A percentile compares a stretch with the other conserved stretches of the same genome.
These are phyloP conservation scores for Stomatorhinus walkeri DNA, from an alignment of 2,797 vertebrate genomes.

Conservation along the genomic window DNA sequence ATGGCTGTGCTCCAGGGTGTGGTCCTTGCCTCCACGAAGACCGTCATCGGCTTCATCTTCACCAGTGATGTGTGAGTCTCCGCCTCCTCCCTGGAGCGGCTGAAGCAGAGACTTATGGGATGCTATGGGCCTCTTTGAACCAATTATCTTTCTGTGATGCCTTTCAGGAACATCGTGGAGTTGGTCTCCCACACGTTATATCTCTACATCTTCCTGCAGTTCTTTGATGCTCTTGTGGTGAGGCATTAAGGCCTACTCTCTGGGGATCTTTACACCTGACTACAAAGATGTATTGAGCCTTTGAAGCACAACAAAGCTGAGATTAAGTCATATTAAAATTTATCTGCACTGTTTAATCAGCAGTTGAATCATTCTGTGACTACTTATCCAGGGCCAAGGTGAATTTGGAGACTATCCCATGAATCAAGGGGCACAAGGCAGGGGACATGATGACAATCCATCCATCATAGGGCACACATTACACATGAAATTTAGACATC, in stretches of 20 bases:
- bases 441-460: neutral
- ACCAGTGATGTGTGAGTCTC: slow-evolving; percentile 73
- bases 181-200: slow-evolving; percentile 64
- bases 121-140: neutral
- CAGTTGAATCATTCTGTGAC: neutral
- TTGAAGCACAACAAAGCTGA: neutral
- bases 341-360: neutral
- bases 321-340: neutral
- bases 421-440: neutral
- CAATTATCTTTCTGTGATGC: slow-evolving; percentile 3
- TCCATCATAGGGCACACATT: neutral
- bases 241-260: slow-evolving; percentile 22
- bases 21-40: slow-evolving; percentile 43
- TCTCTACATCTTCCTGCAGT: slow-evolving; percentile 60
- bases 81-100: neutral
- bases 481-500: neutral
- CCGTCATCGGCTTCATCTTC: slow-evolving; percentile 68
- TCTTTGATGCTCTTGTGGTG: slow-evolving; percentile 75
- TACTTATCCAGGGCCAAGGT: neutral
- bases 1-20: slow-evolving; percentile 56
- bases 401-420: neutral
- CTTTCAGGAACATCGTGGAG: slow-evolving; percentile 62
- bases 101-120: neutral
- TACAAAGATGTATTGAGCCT: neutral
- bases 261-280: neutral